These are phyloP conservation scores for Rhagoletis pomonella DNA, from an alignment of 1,140 invertebrate species.

Conservation along the genomic window DNA sequence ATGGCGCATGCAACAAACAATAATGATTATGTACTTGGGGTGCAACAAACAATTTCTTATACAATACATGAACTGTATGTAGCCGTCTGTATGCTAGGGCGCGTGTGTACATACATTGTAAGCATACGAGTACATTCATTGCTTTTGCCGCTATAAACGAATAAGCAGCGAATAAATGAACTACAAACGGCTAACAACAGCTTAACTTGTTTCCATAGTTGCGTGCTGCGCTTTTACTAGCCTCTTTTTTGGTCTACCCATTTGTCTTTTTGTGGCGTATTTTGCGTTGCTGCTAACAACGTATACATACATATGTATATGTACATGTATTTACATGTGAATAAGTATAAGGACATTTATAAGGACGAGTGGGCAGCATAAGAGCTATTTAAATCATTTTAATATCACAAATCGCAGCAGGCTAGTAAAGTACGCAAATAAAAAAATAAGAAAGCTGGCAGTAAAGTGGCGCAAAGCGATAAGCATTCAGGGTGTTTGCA, in stretches of 20 bases:
- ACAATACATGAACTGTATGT: not conserved
- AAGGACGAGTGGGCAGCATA: slow-evolving; percentile 23
- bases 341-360: slow-evolving; percentile 20
- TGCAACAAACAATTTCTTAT: not conserved
- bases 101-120: not conserved
- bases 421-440: not conserved
- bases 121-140: not conserved
- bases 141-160: slow-evolving; percentile 1
- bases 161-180: slow-evolving; percentile 42
- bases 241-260: slow-evolving; percentile 10
- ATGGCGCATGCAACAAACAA: slow-evolving; percentile 29
- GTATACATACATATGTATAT: not conserved
- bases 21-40: slow-evolving; percentile 49
- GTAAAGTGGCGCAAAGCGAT: not conserved
- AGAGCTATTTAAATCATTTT: slow-evolving; percentile 50
- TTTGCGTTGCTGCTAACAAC: not conserved
- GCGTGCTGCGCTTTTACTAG: slow-evolving; percentile 14
- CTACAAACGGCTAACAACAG: slow-evolving; percentile 48
- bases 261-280: slow-evolving; percentile 10
- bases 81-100: not conserved
- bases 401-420: slow-evolving; percentile 47
- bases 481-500: not conserved
- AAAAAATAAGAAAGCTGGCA: not conserved
- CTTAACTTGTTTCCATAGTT: slow-evolving; percentile 51
- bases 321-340: not conserved